These are phyloP conservation scores for Hemibagrus guttatus DNA, from an alignment of 2,797 vertebrate species.

Conservation along the genomic window DNA sequence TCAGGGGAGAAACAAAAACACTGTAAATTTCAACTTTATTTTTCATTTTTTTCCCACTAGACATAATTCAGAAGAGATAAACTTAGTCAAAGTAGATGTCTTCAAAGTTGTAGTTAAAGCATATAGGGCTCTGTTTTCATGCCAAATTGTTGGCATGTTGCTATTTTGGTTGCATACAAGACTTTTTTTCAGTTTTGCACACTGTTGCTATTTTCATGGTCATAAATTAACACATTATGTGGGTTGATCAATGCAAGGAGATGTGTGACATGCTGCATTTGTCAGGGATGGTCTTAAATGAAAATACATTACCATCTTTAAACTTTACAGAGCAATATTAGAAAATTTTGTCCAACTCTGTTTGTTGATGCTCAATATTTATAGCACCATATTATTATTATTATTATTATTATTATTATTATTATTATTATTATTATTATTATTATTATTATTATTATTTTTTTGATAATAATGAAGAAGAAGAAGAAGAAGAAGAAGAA, in stretches of 20 bases:
- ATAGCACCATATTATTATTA: too few species aligned
- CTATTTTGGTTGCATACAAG: not conserved
- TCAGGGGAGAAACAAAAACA: constrained; percentile 37
- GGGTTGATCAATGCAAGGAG: not conserved
- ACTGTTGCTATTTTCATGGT: constrained; percentile 2
- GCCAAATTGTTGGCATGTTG: not conserved
- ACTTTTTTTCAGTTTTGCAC: not conserved
- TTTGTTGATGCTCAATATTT: not conserved
- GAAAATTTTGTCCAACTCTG: not conserved
- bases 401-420: too few species aligned
- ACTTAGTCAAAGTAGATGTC: not conserved
- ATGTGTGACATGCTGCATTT: not conserved
- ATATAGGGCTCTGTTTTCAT: not conserved
- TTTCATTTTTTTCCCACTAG: not conserved
- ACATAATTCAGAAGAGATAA: not conserved
- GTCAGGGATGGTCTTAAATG: not conserved
- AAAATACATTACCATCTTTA: not conserved
- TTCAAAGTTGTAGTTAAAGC: not conserved
- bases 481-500: too few species aligned
- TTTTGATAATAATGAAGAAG: too few species aligned
- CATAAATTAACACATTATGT: not conserved
- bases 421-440: too few species aligned
- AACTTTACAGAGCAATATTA: not conserved
- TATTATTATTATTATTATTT: too few species aligned
- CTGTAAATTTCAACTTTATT: not conserved